Conservation (phyloP, 2,888 invertebrate species). For the Punctoribates punctum region DNA sequence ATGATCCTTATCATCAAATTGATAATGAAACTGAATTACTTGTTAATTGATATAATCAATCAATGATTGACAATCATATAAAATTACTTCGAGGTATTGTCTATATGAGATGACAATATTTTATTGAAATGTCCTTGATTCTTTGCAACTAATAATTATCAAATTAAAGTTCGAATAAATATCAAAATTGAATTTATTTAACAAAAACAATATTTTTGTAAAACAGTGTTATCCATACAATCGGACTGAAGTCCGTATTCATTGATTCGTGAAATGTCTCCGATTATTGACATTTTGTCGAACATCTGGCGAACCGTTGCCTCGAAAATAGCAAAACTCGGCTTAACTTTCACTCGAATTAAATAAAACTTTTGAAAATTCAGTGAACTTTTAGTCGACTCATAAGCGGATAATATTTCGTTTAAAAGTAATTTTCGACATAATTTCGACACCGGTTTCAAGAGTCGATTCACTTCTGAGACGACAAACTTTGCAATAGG, state of each 20-base stretch:
- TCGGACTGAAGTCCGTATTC: constrained; percentile 53
- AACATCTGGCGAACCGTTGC: constrained; percentile 61
- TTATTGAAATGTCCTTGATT: too few species aligned
- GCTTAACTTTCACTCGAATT: constrained; percentile 63
- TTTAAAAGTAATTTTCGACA: neutral
- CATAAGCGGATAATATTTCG: neutral
- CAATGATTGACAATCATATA: too few species aligned
- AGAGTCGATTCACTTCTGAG: neutral
- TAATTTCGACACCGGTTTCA: neutral
- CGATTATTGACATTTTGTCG: constrained; percentile 60
- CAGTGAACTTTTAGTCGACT: neutral
- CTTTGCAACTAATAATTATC: too few species aligned
- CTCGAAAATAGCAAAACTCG: constrained; percentile 72
- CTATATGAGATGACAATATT: too few species aligned
- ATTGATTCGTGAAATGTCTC: constrained; percentile 59
- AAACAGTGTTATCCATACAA: constrained; percentile 52
- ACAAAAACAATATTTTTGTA: constrained; percentile 54
- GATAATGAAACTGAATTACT: too few species aligned
- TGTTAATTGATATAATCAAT: too few species aligned
- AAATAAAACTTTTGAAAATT: constrained; percentile 57
- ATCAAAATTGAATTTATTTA: neutral
- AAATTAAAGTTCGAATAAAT: too few species aligned
- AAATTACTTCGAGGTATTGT: too few species aligned
- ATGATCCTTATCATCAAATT: too few species aligned
- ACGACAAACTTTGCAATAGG: neutral